Conservation (phyloP, 2,797 vertebrate species). For the Poeciliopsis presidionis region DNA sequence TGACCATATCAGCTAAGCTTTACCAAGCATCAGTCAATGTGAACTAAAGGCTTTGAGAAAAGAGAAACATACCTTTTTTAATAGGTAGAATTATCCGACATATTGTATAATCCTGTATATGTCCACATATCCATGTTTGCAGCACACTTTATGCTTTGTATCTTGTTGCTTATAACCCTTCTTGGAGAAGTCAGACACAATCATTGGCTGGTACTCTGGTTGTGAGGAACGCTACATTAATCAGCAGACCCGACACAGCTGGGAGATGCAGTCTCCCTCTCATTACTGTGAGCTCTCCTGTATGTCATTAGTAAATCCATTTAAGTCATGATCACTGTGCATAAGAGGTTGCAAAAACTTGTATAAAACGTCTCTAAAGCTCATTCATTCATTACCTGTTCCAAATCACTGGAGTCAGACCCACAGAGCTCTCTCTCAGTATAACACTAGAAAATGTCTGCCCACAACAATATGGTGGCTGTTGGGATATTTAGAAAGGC, state of each 20-base stretch:
- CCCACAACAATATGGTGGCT: not conserved
- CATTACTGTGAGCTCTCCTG: conserved; percentile 54
- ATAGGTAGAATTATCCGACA: not conserved
- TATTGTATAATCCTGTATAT: not conserved
- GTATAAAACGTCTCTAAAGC: conserved; percentile 41
- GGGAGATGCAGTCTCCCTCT: conserved; percentile 55
- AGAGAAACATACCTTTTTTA: not conserved
- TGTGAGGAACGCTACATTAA: conserved; percentile 65
- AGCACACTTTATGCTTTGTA: conserved; percentile 19
- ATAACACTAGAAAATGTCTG: not conserved
- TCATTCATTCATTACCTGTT: conserved; percentile 39
- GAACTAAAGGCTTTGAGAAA: not conserved
- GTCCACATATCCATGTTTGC: conserved; percentile 26
- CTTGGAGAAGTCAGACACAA: conserved; percentile 45
- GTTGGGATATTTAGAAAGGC: not conserved
- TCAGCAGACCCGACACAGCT: conserved; percentile 64
- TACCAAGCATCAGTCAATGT: not conserved
- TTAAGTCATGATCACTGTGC: conserved; percentile 45
- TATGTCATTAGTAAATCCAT: conserved; percentile 54
- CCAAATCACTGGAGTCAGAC: not conserved
- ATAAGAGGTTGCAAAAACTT: conserved; percentile 40
- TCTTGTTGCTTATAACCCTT: conserved; percentile 57
- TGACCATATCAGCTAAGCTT: too few species aligned
- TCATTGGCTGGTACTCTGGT: conserved; percentile 38
- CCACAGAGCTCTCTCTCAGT: not conserved